phyloP scores from a whole-genome alignment of 2,888 invertebrate genomes.

The Latrodectus hesperus region DNA sequence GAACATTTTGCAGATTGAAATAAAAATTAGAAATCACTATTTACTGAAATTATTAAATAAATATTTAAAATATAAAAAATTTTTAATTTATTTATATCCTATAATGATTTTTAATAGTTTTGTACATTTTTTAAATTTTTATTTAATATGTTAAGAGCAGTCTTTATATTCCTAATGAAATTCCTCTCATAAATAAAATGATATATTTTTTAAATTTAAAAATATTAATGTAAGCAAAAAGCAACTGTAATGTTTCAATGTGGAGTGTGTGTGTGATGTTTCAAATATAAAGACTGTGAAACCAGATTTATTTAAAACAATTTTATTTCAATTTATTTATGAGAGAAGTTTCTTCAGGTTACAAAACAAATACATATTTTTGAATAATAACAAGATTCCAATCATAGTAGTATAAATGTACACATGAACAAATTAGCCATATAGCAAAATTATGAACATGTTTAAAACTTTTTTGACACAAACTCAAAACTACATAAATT shows the following conservation, averaged over 20 bases:
- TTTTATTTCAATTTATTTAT: slow-evolving; percentile 60
- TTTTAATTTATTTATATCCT: too few relatives aligned
- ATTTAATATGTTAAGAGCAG: too few relatives aligned
- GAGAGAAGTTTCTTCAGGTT: slow-evolving; percentile 63
- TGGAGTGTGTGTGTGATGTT: slow-evolving; percentile 12
- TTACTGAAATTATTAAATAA: too few relatives aligned
- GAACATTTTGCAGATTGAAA: too few relatives aligned
- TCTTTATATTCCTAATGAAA: slow-evolving; percentile 16
- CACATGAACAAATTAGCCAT: too few relatives aligned
- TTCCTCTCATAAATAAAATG: slow-evolving; percentile 60
- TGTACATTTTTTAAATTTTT: too few relatives aligned
- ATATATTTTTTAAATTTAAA: background rate
- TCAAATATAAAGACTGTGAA: slow-evolving; percentile 14
- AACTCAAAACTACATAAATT: too few relatives aligned
- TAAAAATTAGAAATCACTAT: too few relatives aligned
- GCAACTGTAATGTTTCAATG: background rate
- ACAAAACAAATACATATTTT: slow-evolving; percentile 1
- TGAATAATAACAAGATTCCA: background rate
- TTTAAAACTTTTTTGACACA: too few relatives aligned
- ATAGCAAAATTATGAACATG: too few relatives aligned
- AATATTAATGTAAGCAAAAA: background rate
- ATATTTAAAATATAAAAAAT: too few relatives aligned
- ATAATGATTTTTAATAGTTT: too few relatives aligned
- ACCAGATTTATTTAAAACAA: slow-evolving; percentile 23
- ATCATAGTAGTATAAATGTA: background rate